These are phyloP conservation scores for Drosophila kikkawai DNA, from an alignment of 1,140 invertebrate species.

Conservation along the genomic window DNA sequence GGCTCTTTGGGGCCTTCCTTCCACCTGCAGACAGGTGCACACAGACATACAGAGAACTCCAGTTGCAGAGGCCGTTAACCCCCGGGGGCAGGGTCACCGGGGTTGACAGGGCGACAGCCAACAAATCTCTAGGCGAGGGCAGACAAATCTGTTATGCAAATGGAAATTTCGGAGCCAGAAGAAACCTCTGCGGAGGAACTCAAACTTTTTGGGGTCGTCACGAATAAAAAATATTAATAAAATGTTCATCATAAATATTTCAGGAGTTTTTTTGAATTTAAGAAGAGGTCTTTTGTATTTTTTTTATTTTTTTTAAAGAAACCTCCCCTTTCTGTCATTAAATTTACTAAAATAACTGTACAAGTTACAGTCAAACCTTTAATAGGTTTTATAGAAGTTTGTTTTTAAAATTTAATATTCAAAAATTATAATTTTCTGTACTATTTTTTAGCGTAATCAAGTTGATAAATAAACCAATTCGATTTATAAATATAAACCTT, in stretches of 20 bases:
- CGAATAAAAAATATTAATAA: background rate
- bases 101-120: conserved; percentile 59
- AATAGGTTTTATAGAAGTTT: background rate
- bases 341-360: background rate
- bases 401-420: too few relatives aligned
- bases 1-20: background rate
- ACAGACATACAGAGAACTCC: conserved; percentile 44
- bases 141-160: conserved; percentile 71
- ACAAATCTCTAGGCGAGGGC: conserved; percentile 69
- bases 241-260: conserved; percentile 4
- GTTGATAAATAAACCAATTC: background rate
- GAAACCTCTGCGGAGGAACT: background rate
- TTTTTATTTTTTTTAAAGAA: background rate
- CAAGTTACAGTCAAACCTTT: too few relatives aligned
- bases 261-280: background rate
- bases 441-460: too few relatives aligned
- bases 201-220: conserved; percentile 7
- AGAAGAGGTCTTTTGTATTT: background rate
- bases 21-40: conserved; percentile 33
- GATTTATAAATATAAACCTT: background rate
- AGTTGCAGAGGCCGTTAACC: conserved; percentile 69
- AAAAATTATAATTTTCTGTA: too few relatives aligned
- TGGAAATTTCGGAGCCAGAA: conserved; percentile 27
- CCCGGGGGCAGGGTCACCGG: conserved; percentile 34
- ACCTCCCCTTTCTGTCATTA: background rate